Base-by-base conservation (phyloP, 2,113 vertebrate genomes). In the Seriola aureovittata region DNA sequence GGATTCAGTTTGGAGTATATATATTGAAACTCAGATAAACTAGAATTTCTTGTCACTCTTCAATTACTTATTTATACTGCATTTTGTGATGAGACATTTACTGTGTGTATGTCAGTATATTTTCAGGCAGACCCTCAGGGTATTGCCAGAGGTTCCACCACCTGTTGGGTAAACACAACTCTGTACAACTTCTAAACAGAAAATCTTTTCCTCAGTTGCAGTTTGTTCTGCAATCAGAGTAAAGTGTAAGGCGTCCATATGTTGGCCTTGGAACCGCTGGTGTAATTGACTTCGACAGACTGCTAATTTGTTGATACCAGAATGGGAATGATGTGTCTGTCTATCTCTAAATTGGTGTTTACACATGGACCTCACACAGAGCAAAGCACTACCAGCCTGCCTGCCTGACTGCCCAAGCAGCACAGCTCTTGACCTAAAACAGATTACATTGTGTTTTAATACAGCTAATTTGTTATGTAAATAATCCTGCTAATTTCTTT, bases 321-420 rank as follows among this genome's bases (percentile, higher is more conserved):
- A 96, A 94, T 91, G 90, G 95, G 95, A 97, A 95, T 89, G 88
- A 96, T 97, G 97, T 96, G 96, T 95, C 95, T 97, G 96, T 97
- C 96, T 97, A 95, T 96, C 96, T 97, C 95, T 93, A 96, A 96
- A 97, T 95, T 96, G 94, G 94, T 97, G 96, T 97, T 97, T 97
- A 96, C 93, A 96, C 95, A 96, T 93, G 95, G 98, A 99, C 97
- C 97, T 97, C 97, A 98, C 97, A 99, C 97, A 94, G 96, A 96
- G 97, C 93, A 94, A 96, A 97, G 94, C 94, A 95, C 96, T 95
- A 95, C 95, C 93, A 94, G 96, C 95, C 94, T 87, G 88, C 95
- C 91, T 95, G 95, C 92, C 94, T 95, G 95, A 66, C 86, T 93
- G 91, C 92, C 81, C 73, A 92, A 95, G 93, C 95, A 92, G 93